Evolutionary conservation across 2,888 invertebrate species (phyloP).

Genomic region (Gibbula magus): DNA sequence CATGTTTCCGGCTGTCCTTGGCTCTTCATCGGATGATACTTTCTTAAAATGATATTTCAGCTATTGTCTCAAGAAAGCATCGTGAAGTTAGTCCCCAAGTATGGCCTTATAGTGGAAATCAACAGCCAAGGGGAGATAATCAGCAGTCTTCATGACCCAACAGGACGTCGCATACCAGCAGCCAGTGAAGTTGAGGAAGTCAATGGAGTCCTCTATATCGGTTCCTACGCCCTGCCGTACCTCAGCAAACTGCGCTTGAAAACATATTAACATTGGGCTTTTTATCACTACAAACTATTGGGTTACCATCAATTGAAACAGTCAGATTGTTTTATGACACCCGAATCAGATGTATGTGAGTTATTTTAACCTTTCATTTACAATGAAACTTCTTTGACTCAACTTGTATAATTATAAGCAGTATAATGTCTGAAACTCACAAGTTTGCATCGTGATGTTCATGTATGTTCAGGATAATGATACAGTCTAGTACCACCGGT

Average conservation of each 20-base stretch:
- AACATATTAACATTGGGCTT: background rate
- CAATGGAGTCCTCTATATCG: constrained; percentile 71
- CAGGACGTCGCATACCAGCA: constrained; percentile 59
- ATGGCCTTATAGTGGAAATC: constrained; percentile 71
- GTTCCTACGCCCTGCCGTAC: constrained; percentile 67
- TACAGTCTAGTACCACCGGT: too few species aligned
- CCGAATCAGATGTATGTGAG: too few species aligned
- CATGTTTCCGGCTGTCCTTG: background rate
- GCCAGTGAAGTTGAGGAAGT: constrained; percentile 72
- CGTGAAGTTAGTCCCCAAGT: constrained; percentile 57
- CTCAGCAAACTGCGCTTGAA: constrained; percentile 55
- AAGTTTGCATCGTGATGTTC: too few species aligned
- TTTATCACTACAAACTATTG: too few species aligned
- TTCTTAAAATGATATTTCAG: constrained; percentile 39
- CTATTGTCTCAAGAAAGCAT: constrained; percentile 55
- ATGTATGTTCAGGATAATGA: too few species aligned
- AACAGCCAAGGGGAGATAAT: constrained; percentile 68
- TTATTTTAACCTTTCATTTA: too few species aligned
- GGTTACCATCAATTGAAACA: too few species aligned
- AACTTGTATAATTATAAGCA: too few species aligned
- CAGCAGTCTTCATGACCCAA: constrained; percentile 71
- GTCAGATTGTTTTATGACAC: too few species aligned
- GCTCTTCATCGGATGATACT: too few species aligned
- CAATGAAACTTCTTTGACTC: too few species aligned
- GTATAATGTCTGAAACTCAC: too few species aligned